These are phyloP conservation scores for Etia nguti DNA, from an alignment of 2,113 vertebrate genomes.

Conservation along the genomic window DNA sequence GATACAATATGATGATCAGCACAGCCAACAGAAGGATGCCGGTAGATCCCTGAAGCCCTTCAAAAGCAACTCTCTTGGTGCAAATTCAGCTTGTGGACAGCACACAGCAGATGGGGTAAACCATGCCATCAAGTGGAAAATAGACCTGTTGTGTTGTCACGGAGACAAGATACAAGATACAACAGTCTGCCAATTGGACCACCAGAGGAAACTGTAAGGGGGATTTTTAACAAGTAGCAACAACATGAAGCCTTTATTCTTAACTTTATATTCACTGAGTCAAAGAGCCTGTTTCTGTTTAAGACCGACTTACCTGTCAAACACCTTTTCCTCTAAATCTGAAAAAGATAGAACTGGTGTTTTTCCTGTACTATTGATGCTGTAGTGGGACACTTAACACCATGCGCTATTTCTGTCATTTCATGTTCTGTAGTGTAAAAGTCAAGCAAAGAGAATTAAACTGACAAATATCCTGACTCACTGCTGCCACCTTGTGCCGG, in stretches of 20 bases:
- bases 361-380: neutral
- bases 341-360: neutral
- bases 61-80: constrained; percentile 53
- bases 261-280: neutral
- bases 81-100: constrained; percentile 58
- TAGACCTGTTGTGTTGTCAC: constrained; percentile 71
- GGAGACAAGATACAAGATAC: constrained; percentile 45
- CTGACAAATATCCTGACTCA: constrained; percentile 11
- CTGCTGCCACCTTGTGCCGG: constrained; percentile 63
- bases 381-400: neutral
- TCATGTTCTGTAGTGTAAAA: neutral
- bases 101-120: constrained; percentile 70
- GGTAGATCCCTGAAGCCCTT: constrained; percentile 56
- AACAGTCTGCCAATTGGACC: constrained; percentile 34
- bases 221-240: neutral
- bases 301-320: neutral
- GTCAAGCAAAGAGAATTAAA: neutral
- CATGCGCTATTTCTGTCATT: neutral
- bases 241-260: neutral
- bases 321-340: neutral
- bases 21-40: constrained; percentile 43
- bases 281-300: neutral
- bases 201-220: constrained; percentile 30
- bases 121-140: constrained; percentile 75
- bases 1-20: constrained; percentile 32